Evolutionary conservation across 2,888 invertebrate species (phyloP), one percentile per base, ranked within the genome.

Genomic region (Catocala sponsa): DNA sequence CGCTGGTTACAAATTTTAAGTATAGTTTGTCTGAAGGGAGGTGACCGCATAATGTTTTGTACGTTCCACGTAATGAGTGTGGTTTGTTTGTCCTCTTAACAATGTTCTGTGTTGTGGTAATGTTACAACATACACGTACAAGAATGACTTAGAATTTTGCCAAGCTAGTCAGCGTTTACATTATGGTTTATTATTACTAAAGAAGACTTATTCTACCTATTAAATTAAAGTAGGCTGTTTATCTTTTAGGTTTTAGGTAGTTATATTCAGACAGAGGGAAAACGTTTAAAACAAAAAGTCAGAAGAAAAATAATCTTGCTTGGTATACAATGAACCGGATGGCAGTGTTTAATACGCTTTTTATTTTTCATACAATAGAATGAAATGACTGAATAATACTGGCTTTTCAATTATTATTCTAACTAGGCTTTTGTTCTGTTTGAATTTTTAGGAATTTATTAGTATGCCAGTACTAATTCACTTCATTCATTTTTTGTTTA

Each of bases 21-120:
- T 47, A 44, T 12, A 44, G 4, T 25, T 10, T 4, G 9, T 11
- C 25, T 25, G 5, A n/a, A 44, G 44, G 12, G 12, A 47, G 25
- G n/a, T 47, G 6, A 47, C 47, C 47, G 13, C 47, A 25, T 25
- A 25, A 47, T 47, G 25, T 25, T 47, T 47, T 13, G 25, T 25
- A 47, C 47, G 47, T 2, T 58, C 58, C 47, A 47, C 10, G 25
- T 47, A 25, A 47, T 25, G 10, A 50, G 50, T 38, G 15, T 42
- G 42, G 48, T 43, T 60, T 46, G 48, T 48, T 48, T 51, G 51
- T 57, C 57, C 47, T 33, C 25, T 64, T 57, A 59, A 42, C 25
- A 53, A 53, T 33, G 15, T n/a, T 49, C 54, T 41, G 9, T 25
- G 25, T 25, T 47, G 25, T 47, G 25, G 47, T 44, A n/a, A 25